Evolutionary conservation across 2,888 invertebrate species (phyloP).

Genomic region (Agonopterix heracliana): DNA sequence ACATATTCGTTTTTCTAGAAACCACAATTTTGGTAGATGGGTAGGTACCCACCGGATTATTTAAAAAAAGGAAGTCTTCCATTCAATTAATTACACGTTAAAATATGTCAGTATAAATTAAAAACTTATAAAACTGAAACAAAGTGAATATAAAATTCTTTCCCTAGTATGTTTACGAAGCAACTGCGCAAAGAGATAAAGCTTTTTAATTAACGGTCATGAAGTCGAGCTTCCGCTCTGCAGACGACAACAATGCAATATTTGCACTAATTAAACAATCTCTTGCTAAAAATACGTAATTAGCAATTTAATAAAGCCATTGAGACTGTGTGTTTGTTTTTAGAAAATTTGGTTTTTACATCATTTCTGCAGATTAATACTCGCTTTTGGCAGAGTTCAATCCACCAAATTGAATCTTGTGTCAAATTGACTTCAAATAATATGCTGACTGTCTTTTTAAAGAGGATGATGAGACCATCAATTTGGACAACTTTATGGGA

Average conservation of each 20-base stretch:
- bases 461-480: too few relatives aligned
- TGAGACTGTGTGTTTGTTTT: too few relatives aligned
- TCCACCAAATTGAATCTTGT: too few relatives aligned
- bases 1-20: too few relatives aligned
- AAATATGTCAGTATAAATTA: neutral
- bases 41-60: neutral
- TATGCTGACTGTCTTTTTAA: too few relatives aligned
- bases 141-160: conserved; percentile 20
- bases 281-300: neutral
- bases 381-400: too few relatives aligned
- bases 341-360: too few relatives aligned
- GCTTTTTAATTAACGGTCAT: conserved; percentile 30
- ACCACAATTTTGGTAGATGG: neutral
- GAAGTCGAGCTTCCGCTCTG: conserved; percentile 24
- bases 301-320: too few relatives aligned
- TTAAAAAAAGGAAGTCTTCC: neutral
- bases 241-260: conserved; percentile 20
- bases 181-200: conserved; percentile 12
- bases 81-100: neutral
- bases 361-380: too few relatives aligned
- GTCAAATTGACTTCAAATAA: too few relatives aligned
- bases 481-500: too few relatives aligned
- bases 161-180: conserved; percentile 14
- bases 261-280: conserved; percentile 22
- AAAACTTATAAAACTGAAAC: conserved; percentile 8